Conservation (phyloP, 2,113 vertebrate genomes). For the Callipepla squamata region DNA sequence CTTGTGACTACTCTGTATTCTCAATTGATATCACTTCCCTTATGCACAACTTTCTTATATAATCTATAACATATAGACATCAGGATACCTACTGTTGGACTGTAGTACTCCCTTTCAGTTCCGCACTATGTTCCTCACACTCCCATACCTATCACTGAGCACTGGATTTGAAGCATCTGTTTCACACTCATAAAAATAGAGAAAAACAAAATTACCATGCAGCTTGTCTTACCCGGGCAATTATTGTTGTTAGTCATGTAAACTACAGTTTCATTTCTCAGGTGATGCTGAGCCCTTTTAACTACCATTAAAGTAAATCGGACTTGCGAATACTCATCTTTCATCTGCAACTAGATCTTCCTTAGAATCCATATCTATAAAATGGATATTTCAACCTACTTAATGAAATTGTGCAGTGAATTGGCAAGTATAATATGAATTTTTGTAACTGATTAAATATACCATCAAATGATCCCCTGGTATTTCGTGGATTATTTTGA, state of each 20-base stretch:
- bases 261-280: not conserved
- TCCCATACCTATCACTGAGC: not conserved
- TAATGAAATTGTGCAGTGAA: not conserved
- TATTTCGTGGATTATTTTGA: slow-evolving; percentile 1
- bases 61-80: not conserved
- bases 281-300: not conserved
- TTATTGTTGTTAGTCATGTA: not conserved
- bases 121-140: not conserved
- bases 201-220: not conserved
- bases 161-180: not conserved
- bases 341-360: not conserved
- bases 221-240: not conserved
- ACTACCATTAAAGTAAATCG: not conserved
- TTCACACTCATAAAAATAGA: not conserved
- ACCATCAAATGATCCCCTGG: not conserved
- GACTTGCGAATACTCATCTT: not conserved
- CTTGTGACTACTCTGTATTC: not conserved
- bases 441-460: not conserved
- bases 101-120: not conserved
- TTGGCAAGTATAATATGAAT: not conserved
- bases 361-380: not conserved
- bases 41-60: not conserved
- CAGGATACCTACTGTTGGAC: not conserved
- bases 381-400: not conserved
- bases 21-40: not conserved